Conservation (phyloP, 1,140 invertebrate genomes). For the Cardiocondyla obscurior region DNA sequence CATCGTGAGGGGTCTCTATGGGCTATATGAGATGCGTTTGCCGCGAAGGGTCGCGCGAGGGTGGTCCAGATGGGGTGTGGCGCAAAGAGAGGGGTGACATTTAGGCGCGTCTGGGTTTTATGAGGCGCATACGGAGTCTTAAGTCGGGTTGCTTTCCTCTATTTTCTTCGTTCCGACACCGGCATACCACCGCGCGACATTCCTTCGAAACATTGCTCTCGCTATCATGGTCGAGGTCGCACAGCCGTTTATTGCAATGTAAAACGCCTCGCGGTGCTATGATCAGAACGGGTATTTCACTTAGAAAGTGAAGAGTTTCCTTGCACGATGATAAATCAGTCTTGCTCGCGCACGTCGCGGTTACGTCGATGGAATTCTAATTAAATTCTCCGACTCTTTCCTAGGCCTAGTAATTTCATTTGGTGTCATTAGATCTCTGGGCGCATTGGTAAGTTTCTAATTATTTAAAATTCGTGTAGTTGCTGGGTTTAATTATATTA, state of each 20-base stretch:
- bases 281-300: constrained; percentile 20
- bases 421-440: background rate
- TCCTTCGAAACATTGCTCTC: constrained; percentile 12
- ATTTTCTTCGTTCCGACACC: background rate
- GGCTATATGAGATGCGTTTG: constrained; percentile 35
- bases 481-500: background rate
- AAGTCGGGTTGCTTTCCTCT: constrained; percentile 15
- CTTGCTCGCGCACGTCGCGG: background rate
- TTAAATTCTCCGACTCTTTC: constrained; percentile 24
- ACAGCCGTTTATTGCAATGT: constrained; percentile 33
- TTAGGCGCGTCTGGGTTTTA: constrained; percentile 69
- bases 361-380: constrained; percentile 17
- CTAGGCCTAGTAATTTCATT: background rate
- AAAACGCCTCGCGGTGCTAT: constrained; percentile 7
- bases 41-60: constrained; percentile 38
- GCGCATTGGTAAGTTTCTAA: background rate
- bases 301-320: constrained; percentile 38
- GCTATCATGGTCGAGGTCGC: background rate
- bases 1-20: constrained; percentile 15
- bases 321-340: constrained; percentile 15
- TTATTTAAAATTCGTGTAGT: background rate
- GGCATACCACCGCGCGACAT: constrained; percentile 8
- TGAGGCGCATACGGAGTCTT: constrained; percentile 57
- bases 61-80: constrained; percentile 48
- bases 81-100: constrained; percentile 22